Base-by-base conservation (phyloP, 2,888 invertebrate species). In the Ommatoiulus sabulosus region DNA sequence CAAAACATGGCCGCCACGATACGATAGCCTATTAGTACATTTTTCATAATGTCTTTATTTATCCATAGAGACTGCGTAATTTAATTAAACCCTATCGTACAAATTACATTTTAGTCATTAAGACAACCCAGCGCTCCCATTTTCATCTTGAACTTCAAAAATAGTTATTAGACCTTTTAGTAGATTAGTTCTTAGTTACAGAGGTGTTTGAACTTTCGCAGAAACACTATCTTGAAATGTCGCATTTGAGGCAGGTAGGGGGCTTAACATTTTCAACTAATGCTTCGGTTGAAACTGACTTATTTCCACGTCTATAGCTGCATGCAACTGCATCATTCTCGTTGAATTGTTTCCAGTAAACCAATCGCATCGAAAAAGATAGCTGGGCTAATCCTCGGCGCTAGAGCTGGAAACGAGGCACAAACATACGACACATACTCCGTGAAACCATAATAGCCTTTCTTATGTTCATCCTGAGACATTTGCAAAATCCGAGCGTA, bases 401-500 rank as follows among this genome's bases (percentile, higher is more conserved):
- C 72, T 72, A 72, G 72, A n/a, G n/a, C 24, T 72, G 20, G 20
- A 72, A 72, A 72, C 72, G 72, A 72, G 72, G 72, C 72, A 72
- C 72, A 20, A 72, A 72, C 72, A 72, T 20, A 8, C 72, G 72
- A 72, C 72, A 72, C 72, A 72, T 72, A 72, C 24, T 72, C 72
- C 5, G 72, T 10, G 72, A 72, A 72, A 72, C 72, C 72, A 72
- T 72, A 72, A 72, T 72, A 24, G 72, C 72, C 24, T 72, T 72
- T 72, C 72, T 72, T 72, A 72, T 72, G 72, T 72, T 63, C 72
- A 20, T 72, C 72, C 72, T 6, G 72, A 72, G 72, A 72, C 72
- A 72, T 72, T 72, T 72, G 72, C 72, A 72, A 72, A 72, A 72
- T 72, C 72, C 72, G 8, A 72, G 72, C 20, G 72, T 8, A 72